Conservation (phyloP, 1,140 invertebrate species). For the Drosophila mayri region DNA sequence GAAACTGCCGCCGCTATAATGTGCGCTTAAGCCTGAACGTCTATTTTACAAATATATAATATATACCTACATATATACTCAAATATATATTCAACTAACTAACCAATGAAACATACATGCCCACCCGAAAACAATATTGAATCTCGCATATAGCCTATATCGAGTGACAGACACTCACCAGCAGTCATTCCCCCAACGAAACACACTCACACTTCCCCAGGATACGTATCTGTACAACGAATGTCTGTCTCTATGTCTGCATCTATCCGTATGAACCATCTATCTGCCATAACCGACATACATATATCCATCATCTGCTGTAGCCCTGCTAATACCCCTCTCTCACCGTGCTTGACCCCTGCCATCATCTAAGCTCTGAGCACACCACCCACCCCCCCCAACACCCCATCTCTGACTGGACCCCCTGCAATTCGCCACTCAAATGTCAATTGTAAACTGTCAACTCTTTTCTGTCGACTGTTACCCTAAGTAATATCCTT, state of each 20-base stretch:
- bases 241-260: conserved; percentile 34
- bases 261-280: conserved; percentile 13
- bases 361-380: conserved; percentile 16
- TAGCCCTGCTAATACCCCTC: conserved; percentile 8
- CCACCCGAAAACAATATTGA: conserved; percentile 12
- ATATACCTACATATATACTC: conserved; percentile 27
- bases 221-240: conserved; percentile 19
- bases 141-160: conserved; percentile 10
- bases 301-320: conserved; percentile 19
- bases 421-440: conserved; percentile 10
- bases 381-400: too few relatives aligned
- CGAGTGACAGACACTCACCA: conserved; percentile 13
- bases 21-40: conserved; percentile 69
- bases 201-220: background rate
- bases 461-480: conserved; percentile 2
- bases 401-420: conserved; percentile 5
- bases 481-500: conserved; percentile 4
- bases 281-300: conserved; percentile 2
- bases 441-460: conserved; percentile 4
- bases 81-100: conserved; percentile 29
- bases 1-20: conserved; percentile 46
- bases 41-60: conserved; percentile 49
- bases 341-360: conserved; percentile 20
- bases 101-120: conserved; percentile 24
- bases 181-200: conserved; percentile 6